Conservation (phyloP, 2,113 vertebrate species). For the Python bivittatus region DNA sequence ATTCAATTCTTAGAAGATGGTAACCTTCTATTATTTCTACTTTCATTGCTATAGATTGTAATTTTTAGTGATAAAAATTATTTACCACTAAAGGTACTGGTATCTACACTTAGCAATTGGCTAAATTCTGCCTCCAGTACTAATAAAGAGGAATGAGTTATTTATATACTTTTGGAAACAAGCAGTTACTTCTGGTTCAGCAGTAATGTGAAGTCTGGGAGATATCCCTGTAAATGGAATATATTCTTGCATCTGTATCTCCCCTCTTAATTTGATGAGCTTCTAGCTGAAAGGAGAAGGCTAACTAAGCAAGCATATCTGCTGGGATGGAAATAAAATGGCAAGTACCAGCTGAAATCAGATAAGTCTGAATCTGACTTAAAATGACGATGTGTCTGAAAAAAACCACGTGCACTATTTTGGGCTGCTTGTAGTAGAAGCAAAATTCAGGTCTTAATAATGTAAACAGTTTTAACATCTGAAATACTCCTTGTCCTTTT, state of each 20-base stretch:
- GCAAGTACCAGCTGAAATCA: background rate
- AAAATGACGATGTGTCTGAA: background rate
- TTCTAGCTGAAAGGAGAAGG: background rate
- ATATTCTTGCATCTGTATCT: background rate
- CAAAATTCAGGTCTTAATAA: background rate
- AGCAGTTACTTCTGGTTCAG: background rate
- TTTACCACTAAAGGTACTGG: background rate
- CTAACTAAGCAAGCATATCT: background rate
- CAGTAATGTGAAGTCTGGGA: background rate
- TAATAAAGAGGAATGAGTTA: background rate
- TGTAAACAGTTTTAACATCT: background rate
- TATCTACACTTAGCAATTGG: background rate
- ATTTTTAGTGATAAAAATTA: background rate
- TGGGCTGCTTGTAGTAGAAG: background rate
- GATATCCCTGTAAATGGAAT: background rate
- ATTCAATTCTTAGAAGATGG: conserved; percentile 97
- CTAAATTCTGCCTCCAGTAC: background rate
- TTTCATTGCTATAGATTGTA: conserved; percentile 10
- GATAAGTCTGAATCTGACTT: background rate
- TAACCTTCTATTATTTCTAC: conserved; percentile 61
- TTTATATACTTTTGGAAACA: background rate
- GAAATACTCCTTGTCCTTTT: background rate
- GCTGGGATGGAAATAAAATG: background rate
- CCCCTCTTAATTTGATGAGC: background rate
- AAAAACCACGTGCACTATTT: background rate